Percentiles rank a stretch among this genome's conserved stretches.
phyloP scores from a whole-genome alignment of 2,113 vertebrate genomes.

The Ciconia boyciana region DNA sequence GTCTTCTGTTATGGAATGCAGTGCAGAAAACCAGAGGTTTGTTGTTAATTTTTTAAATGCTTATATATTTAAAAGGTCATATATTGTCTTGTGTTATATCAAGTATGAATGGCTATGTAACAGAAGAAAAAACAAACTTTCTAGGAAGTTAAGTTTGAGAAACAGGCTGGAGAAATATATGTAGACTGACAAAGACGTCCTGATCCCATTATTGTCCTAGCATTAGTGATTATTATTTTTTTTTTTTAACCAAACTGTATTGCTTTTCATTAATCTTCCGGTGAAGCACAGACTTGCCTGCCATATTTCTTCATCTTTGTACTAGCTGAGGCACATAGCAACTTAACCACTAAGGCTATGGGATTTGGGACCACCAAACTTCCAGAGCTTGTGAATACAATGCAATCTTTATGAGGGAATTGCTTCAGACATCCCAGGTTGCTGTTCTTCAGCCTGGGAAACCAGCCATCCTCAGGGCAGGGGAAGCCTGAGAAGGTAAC shows the following conservation, averaged over 20 bases:
- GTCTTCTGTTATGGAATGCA: constrained; percentile 72
- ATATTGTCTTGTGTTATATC: not conserved
- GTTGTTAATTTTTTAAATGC: constrained; percentile 18
- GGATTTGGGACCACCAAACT: not conserved
- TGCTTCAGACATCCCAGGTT: not conserved
- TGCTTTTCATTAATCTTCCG: not conserved
- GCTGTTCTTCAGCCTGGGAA: not conserved
- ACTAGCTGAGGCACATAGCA: not conserved
- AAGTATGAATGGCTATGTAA: not conserved
- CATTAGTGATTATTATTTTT: not conserved
- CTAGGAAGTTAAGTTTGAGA: not conserved
- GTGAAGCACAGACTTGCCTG: not conserved
- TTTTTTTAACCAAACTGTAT: not conserved
- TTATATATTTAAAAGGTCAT: not conserved
- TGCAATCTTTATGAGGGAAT: not conserved
- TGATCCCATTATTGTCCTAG: not conserved
- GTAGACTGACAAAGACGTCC: not conserved
- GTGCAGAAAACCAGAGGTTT: constrained; percentile 71
- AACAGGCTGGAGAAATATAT: not conserved
- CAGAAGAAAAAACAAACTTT: not conserved
- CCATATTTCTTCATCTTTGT: not conserved
- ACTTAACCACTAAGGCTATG: not conserved
- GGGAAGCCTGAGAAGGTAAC: not conserved
- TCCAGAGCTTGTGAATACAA: not conserved
- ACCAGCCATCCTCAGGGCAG: not conserved